Percentiles rank a stretch among this genome's conserved stretches.
Conservation (phyloP, 2,797 vertebrate species). For the Adelosebastes latens region DNA sequence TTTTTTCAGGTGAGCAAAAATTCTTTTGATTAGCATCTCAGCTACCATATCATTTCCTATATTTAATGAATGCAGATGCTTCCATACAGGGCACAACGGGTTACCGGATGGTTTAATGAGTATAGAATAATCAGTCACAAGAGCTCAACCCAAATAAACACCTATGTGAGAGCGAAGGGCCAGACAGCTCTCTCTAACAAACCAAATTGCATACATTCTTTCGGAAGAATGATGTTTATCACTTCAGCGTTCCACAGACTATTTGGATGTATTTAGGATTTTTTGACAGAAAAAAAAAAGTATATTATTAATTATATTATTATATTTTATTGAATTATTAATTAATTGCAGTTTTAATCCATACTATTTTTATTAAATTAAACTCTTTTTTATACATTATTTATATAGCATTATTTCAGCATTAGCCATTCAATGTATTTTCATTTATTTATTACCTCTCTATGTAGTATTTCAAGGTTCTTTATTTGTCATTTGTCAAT, state of each 20-base stretch:
- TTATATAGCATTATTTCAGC: neutral
- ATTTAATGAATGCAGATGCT: conserved; percentile 30
- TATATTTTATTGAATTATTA: neutral
- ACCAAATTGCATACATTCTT: neutral
- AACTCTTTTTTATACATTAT: neutral
- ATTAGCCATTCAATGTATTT: neutral
- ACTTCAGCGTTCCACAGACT: neutral
- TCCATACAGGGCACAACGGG: neutral
- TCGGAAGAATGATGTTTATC: neutral
- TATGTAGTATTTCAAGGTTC: too few species aligned
- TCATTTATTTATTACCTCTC: neutral
- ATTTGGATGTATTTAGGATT: neutral
- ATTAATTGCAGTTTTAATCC: neutral
- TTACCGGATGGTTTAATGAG: conserved; percentile 33
- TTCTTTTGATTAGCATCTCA: conserved; percentile 2
- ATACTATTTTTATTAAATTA: neutral
- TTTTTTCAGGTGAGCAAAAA: neutral
- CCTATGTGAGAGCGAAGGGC: neutral
- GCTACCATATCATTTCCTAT: neutral
- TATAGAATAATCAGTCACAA: conserved; percentile 10
- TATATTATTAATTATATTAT: neutral
- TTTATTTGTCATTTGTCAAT: too few species aligned
- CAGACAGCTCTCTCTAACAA: neutral
- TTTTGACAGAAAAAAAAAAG: neutral
- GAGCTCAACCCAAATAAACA: conserved; percentile 30